Percentiles rank a stretch among this genome's conserved stretches.
Evolutionary conservation across 2,888 invertebrate species (phyloP).

Genomic region (Aphidius colemani): DNA sequence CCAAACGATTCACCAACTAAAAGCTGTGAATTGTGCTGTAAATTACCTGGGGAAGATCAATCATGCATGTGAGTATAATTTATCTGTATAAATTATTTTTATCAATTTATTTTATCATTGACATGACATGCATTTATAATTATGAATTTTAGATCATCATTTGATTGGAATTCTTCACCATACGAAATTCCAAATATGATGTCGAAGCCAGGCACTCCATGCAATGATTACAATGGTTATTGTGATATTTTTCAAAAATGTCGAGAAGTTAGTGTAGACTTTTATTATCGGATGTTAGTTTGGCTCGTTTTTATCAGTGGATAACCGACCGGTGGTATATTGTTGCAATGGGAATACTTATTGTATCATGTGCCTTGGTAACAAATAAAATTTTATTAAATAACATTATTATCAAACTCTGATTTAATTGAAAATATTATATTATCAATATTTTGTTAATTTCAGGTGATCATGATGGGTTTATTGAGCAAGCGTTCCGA

Average conservation of each 20-base stretch:
- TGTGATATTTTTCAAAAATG: conserved; percentile 72
- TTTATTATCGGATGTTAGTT: conserved; percentile 82
- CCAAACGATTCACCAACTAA: conserved; percentile 78
- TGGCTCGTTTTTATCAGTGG: conserved; percentile 85
- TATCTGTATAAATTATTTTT: not conserved
- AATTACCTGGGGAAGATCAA: conserved; percentile 76
- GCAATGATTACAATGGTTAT: conserved; percentile 87
- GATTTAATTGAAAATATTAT: not conserved
- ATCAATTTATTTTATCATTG: too few species aligned
- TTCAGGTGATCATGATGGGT: conserved; percentile 56
- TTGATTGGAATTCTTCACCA: conserved; percentile 83
- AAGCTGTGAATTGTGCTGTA: conserved; percentile 90
- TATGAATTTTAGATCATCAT: conserved; percentile 69
- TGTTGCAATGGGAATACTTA: conserved; percentile 72
- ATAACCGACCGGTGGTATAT: conserved; percentile 87
- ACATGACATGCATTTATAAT: not conserved
- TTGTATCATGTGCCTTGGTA: conserved; percentile 78
- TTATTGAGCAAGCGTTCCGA: conserved; percentile 57
- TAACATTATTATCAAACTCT: not conserved
- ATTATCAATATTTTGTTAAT: conserved; percentile 16
- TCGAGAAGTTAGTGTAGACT: conserved; percentile 65
- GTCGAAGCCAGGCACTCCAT: conserved; percentile 89
- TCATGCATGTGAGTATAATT: conserved; percentile 67
- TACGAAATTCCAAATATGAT: conserved; percentile 90
- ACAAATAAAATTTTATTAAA: conserved; percentile 51